phyloP scores from a whole-genome alignment of 2,113 vertebrate genomes.

The Anguilla japonica region DNA sequence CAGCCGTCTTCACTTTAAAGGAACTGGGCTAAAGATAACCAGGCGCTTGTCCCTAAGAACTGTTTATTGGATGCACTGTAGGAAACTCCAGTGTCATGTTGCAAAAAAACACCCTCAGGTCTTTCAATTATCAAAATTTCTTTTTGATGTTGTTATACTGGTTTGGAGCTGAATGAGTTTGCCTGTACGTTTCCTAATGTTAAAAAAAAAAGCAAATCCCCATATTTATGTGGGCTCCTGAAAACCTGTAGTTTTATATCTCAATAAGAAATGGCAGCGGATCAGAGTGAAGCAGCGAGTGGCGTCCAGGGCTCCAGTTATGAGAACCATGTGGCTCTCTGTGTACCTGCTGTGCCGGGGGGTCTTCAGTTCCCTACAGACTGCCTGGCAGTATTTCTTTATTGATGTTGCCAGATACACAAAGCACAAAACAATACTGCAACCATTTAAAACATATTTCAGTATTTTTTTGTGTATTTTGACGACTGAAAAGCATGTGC shows the following conservation, averaged over 20 bases:
- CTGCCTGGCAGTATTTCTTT: too few species aligned
- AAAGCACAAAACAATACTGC: too few species aligned
- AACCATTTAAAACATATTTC: too few species aligned
- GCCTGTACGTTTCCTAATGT: not conserved
- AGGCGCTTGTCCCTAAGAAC: not conserved
- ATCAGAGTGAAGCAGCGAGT: too few species aligned
- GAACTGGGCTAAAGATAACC: not conserved
- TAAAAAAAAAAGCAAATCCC: not conserved
- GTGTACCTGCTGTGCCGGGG: not conserved
- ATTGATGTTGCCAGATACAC: too few species aligned
- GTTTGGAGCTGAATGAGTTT: not conserved
- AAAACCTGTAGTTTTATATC: not conserved
- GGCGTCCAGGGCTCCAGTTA: too few species aligned
- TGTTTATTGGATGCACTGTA: not conserved
- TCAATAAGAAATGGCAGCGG: not conserved
- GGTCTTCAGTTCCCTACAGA: not conserved
- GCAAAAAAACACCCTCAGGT: not conserved
- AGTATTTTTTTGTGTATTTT: too few species aligned
- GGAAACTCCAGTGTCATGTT: not conserved
- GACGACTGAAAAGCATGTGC: too few species aligned
- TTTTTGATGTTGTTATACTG: not conserved
- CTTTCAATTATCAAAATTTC: not conserved
- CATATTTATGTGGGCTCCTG: too few species aligned
- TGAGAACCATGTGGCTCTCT: not conserved
- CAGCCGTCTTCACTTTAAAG: not conserved